Evolutionary conservation across 2,797 vertebrate genomes (phyloP).

Genomic region (Podarcis siculus): DNA sequence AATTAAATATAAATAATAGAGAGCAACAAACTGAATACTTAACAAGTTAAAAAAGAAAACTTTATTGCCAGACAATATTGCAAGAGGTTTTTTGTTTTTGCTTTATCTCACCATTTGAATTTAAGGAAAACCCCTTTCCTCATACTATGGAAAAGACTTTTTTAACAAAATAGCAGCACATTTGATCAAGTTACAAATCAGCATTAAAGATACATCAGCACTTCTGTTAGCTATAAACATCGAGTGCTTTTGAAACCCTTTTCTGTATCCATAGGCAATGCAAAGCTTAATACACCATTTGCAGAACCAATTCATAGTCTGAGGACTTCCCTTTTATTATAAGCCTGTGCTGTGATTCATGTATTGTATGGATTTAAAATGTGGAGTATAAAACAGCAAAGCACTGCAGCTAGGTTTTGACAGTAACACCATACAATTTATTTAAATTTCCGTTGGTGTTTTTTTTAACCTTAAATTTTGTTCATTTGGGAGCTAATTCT

Average conservation of each 20-base stretch:
- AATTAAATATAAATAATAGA: not conserved
- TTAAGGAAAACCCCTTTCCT: not conserved
- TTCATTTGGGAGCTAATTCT: not conserved
- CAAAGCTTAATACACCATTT: conserved; percentile 42
- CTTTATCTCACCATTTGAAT: not conserved
- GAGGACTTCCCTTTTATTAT: not conserved
- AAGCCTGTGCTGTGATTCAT: not conserved
- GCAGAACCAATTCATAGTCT: conserved; percentile 30
- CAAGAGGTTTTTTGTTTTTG: not conserved
- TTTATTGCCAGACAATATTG: not conserved
- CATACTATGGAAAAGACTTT: not conserved
- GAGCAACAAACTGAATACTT: not conserved
- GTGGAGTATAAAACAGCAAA: not conserved
- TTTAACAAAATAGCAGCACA: conserved; percentile 33
- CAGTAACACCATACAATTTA: not conserved
- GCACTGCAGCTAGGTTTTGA: not conserved
- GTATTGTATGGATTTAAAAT: not conserved
- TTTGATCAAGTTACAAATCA: conserved; percentile 57
- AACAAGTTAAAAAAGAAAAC: not conserved
- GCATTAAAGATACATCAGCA: conserved; percentile 50
- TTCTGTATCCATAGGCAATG: conserved; percentile 41
- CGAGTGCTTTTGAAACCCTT: conserved; percentile 46
- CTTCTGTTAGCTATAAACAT: conserved; percentile 40
- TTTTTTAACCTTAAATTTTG: not conserved
- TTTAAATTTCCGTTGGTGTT: not conserved